phyloP scores from a whole-genome alignment of 2,888 invertebrate genomes.

The Ectemnius cavifrons region DNA sequence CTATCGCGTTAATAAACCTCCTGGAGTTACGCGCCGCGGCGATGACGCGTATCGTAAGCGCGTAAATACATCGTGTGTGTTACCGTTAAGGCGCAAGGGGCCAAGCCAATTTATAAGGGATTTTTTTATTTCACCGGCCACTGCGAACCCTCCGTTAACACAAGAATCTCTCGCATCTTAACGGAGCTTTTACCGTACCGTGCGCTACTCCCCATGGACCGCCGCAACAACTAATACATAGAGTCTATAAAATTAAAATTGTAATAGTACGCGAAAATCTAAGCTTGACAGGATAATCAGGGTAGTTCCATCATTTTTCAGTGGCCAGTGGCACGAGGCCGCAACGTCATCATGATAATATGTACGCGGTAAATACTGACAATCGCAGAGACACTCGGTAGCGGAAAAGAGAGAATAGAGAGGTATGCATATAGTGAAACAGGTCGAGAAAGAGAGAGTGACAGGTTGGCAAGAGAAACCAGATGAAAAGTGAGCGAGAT shows the following conservation, averaged over 20 bases:
- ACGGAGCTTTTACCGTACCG: too few relatives aligned
- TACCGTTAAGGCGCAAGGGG: conserved; percentile 11
- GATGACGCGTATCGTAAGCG: not conserved
- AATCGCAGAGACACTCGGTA: conserved; percentile 33
- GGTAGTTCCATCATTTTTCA: conserved; percentile 37
- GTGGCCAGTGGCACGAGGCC: conserved; percentile 41
- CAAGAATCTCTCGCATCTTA: too few relatives aligned
- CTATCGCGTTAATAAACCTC: conserved; percentile 16
- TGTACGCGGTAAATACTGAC: conserved; percentile 53
- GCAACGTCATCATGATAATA: conserved; percentile 53
- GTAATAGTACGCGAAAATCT: conserved; percentile 17
- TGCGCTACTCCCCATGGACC: not conserved
- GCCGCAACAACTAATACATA: not conserved
- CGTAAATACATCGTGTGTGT: conserved; percentile 3
- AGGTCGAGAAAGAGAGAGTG: conserved; percentile 1
- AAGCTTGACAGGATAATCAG: conserved; percentile 35
- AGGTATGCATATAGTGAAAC: not conserved
- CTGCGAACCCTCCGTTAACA: too few relatives aligned
- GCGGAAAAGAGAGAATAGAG: not conserved
- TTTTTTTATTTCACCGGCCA: not conserved
- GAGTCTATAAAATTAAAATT: conserved; percentile 6
- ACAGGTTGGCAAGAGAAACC: not conserved
- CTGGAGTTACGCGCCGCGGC: conserved; percentile 11
- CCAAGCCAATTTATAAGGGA: not conserved
- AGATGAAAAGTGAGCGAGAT: not conserved